Conservation (phyloP, 2,797 vertebrate species). For the Poecilia picta region DNA sequence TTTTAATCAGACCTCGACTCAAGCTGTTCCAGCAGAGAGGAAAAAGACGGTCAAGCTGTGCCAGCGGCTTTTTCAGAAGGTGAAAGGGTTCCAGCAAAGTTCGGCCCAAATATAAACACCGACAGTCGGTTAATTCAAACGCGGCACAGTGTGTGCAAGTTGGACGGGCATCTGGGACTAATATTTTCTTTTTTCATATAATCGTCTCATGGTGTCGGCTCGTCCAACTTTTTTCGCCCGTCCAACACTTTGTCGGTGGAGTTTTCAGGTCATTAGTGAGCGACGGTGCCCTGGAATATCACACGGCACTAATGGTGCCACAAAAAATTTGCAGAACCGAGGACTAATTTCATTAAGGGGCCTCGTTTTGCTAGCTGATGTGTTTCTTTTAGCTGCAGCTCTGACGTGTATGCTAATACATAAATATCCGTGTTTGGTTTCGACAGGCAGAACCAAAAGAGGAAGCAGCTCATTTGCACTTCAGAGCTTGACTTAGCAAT, state of each 20-base stretch:
- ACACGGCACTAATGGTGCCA: conserved; percentile 45
- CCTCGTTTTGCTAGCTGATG: conserved; percentile 31
- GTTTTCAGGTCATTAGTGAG: conserved; percentile 64
- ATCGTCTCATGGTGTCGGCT: conserved; percentile 56
- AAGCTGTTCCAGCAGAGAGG: conserved; percentile 74
- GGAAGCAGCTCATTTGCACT: conserved; percentile 83
- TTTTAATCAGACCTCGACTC: conserved; percentile 82
- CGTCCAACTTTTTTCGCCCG: conserved; percentile 42
- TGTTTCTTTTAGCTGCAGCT: conserved; percentile 35
- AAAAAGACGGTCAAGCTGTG: conserved; percentile 74
- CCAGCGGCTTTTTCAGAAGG: conserved; percentile 72
- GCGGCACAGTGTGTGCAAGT: conserved; percentile 55
- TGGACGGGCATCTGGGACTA: conserved; percentile 43
- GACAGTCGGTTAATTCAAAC: conserved; percentile 68
- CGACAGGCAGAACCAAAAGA: conserved; percentile 46
- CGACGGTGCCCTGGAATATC: conserved; percentile 33
- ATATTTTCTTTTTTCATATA: conserved; percentile 27
- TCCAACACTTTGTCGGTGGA: conserved; percentile 52
- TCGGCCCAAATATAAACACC: conserved; percentile 70
- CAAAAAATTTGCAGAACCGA: conserved; percentile 50
- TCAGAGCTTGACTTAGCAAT: conserved; percentile 77
- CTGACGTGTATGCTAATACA: conserved; percentile 52
- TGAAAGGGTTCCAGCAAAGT: conserved; percentile 69
- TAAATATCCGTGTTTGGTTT: conserved; percentile 4
- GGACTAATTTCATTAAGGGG: conserved; percentile 57